Evolutionary conservation across 1,140 invertebrate genomes (phyloP), one percentile per base, ranked within the genome.

Genomic region (Drosophila sulfurigaster): DNA sequence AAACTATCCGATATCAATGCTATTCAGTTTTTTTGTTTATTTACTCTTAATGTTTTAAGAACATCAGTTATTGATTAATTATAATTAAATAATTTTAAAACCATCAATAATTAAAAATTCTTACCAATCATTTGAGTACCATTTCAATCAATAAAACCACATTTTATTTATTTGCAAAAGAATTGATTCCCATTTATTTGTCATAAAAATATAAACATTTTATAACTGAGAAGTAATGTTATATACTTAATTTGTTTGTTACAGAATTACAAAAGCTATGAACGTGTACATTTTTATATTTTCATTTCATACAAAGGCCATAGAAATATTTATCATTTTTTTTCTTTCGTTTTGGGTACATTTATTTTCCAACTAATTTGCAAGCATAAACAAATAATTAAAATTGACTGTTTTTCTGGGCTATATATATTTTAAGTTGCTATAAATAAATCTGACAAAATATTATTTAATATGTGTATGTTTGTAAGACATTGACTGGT

Each of bases 251-350:
- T 67, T 75, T 69, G 64, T 48, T 74, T 71, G 30, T 63, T 69
- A 57, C 35, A 65, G 77, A 78, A 63, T 81, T 88, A 89, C 71
- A 88, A 88, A 88, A 89, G 85, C 85, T 85, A 81, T 68, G 48
- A 83, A 66, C 48, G 78, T 83, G 81, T 85, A 82, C 57, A 88
- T 73, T 88, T 80, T 54, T 88, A 59, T 65, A 76, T 68, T 45
- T 71, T 67, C 56, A 48, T 35, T 58, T 59, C 60, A 56, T 77
- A 67, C 68, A 79, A 86, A 86, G 82, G 82, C 82, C 82, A 79
- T 77, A 63, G 52, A 82, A 66, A 75, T 67, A 66, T 60, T 70
- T n/a, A 59, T 51, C 28, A 43, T 41, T 60, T 13, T n/a, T n/a
- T 2, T n/a, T 43, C 20, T 43, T 43, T 43, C 41, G 11, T 13